Evolutionary conservation across 1,140 invertebrate species (phyloP).

Genomic region (Ptiloglossa arizonensis): DNA sequence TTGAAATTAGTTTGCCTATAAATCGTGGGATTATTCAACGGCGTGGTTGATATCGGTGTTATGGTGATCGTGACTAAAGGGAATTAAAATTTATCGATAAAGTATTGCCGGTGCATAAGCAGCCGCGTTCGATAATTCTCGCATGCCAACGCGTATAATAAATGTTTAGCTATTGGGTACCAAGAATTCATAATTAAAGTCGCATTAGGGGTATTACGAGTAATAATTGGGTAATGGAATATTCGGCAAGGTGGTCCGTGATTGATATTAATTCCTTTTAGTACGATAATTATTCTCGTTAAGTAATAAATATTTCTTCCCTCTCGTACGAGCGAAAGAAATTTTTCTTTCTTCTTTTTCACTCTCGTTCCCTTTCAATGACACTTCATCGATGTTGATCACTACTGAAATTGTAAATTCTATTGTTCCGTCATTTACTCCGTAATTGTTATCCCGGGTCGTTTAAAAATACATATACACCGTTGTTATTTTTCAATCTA

Average conservation of each 20-base stretch:
- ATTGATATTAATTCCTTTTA: slow-evolving; percentile 12
- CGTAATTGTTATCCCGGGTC: too few species aligned
- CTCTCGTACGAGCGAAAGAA: too few species aligned
- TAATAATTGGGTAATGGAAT: slow-evolving; percentile 24
- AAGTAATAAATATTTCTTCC: neutral
- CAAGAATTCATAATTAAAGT: slow-evolving; percentile 47
- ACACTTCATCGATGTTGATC: neutral
- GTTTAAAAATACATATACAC: too few species aligned
- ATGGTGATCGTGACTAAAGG: neutral
- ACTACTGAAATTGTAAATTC: neutral
- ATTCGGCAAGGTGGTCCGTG: neutral
- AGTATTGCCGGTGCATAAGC: neutral
- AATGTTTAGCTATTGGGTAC: slow-evolving; percentile 3
- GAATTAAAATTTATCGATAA: slow-evolving; percentile 41
- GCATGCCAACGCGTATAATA: slow-evolving; percentile 33
- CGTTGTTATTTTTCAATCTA: too few species aligned
- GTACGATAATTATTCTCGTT: neutral
- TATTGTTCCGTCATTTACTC: too few species aligned
- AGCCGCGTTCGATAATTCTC: slow-evolving; percentile 34
- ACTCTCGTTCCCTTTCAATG: too few species aligned
- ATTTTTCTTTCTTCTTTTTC: neutral
- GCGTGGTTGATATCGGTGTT: neutral
- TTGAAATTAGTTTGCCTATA: too few species aligned
- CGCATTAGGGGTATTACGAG: slow-evolving; percentile 24
- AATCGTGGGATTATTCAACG: neutral